Conservation (phyloP, 2,113 vertebrate genomes). For the Clarias macrocephalus region DNA sequence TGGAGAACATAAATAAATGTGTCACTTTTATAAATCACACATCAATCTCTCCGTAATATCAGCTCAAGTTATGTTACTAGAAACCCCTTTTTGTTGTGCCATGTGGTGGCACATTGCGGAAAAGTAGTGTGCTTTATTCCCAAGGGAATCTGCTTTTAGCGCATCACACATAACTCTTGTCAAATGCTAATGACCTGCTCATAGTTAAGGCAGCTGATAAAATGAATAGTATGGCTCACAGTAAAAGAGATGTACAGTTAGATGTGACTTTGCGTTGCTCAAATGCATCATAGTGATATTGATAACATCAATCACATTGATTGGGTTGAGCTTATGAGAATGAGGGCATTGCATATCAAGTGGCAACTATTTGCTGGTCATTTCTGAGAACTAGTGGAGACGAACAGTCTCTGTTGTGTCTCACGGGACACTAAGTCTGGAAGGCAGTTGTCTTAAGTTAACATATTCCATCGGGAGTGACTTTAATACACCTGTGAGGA, state of each 20-base stretch:
- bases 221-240: constrained; percentile 41
- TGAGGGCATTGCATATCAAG: constrained; percentile 46
- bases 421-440: constrained; percentile 65
- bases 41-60: constrained; percentile 65
- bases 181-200: constrained; percentile 60
- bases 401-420: constrained; percentile 65
- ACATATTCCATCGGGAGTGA: constrained; percentile 72
- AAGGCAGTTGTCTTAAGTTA: constrained; percentile 58
- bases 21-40: constrained; percentile 53
- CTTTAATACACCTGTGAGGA: constrained; percentile 71
- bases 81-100: constrained; percentile 64
- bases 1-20: constrained; percentile 20
- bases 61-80: constrained; percentile 60
- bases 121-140: constrained; percentile 62
- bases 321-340: constrained; percentile 44
- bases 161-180: constrained; percentile 64
- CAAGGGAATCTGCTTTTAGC: constrained; percentile 54
- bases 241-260: constrained; percentile 37
- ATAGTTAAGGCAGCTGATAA: constrained; percentile 53
- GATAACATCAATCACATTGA: constrained; percentile 46
- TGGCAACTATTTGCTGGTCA: constrained; percentile 50
- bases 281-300: constrained; percentile 39
- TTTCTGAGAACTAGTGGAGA: constrained; percentile 68
- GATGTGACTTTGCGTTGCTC: constrained; percentile 35
- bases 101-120: constrained; percentile 59